These are phyloP conservation scores for Oxyteleia sp. DNA, from an alignment of 2,888 invertebrate genomes.

Conservation along the genomic window DNA sequence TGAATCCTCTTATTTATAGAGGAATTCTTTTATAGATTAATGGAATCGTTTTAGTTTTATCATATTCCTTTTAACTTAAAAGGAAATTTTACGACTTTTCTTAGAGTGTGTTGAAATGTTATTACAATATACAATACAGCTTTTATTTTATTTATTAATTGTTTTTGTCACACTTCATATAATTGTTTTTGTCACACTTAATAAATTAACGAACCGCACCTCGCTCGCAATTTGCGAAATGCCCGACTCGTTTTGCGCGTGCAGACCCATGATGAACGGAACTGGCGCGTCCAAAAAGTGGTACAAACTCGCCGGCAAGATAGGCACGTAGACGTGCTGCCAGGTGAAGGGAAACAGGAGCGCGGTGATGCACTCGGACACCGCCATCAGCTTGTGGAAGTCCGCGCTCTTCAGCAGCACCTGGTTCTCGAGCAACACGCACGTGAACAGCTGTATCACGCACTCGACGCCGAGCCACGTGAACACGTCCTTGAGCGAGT, in stretches of 20 bases:
- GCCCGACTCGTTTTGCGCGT: constrained; percentile 87
- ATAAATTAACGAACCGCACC: too few relatives aligned
- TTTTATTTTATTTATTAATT: too few relatives aligned
- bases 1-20: too few relatives aligned
- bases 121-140: too few relatives aligned
- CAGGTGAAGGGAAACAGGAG: constrained; percentile 98
- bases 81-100: too few relatives aligned
- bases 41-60: too few relatives aligned
- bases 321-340: constrained; percentile 99
- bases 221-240: constrained; percentile 88
- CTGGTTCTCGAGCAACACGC: constrained; percentile 98
- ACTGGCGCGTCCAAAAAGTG: constrained; percentile 99
- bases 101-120: too few relatives aligned
- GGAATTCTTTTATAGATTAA: too few relatives aligned
- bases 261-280: constrained; percentile 98
- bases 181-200: too few relatives aligned
- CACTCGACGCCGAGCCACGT: constrained; percentile 96
- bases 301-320: constrained; percentile 97
- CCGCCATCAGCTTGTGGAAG: constrained; percentile 98
- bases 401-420: constrained; percentile 97
- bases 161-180: too few relatives aligned
- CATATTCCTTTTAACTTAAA: too few relatives aligned
- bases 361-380: constrained; percentile 97
- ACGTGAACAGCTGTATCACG: constrained; percentile 97
- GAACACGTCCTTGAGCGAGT: constrained; percentile 95